Evolutionary conservation across 1,140 invertebrate genomes (phyloP), one percentile per base, ranked within the genome.

Genomic region (Epicauta chinensis): DNA sequence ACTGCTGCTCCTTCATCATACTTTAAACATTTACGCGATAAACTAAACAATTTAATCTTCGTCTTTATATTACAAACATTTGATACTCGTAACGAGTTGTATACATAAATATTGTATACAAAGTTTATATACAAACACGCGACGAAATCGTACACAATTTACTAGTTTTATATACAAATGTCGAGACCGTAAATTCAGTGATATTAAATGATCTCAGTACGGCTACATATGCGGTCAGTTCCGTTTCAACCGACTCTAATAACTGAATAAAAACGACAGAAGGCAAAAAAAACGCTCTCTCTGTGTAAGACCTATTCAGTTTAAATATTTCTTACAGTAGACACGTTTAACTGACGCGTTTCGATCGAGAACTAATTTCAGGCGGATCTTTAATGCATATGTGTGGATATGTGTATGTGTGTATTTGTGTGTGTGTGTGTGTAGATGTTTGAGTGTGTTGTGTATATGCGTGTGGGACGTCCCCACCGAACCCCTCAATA

Each of bases 71-170:
- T 57, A 65, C 64, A 66, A 65, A 65, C 62, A 67, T 66, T 65
- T 63, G 63, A 66, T 66, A 66, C 60, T 58, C 59, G 60, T 53
- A 57, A 57, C 45, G 55, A 59, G 46, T 55, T 61, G 60, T 64
- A 62, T 68, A 66, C 61, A 67, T 56, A 67, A 59, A 65, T 65
- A 64, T 65, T 68, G 65, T 70, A 70, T 67, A 67, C 61, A 65
- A 53, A 59, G 60, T 64, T 34, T 69, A 65, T 68, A 68, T 62
- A 69, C 64, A 68, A 59, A 65, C 58, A 57, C 56, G 58, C 53
- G 56, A 50, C 52, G 56, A 43, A 62, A 56, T 61, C 58, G 64
- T 64, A 64, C 62, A 66, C 64, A 64, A 62, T 62, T 64, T 61
- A 62, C 57, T 55, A 40, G 51, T 57, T 67, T 54, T 67, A 57